Conservation (phyloP, 2,888 invertebrate genomes). For the Malacosoma neustria region DNA sequence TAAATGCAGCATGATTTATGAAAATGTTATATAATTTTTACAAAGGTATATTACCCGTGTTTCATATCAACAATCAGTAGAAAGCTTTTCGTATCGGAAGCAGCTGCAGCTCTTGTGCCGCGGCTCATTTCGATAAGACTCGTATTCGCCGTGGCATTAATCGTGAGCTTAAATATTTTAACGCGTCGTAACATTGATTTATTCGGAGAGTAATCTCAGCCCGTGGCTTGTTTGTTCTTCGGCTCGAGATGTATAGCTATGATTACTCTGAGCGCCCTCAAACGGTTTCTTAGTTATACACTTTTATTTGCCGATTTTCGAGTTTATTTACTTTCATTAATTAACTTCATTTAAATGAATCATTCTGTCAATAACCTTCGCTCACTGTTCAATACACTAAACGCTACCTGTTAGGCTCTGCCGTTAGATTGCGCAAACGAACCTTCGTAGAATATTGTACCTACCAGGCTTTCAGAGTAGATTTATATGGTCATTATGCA, state of each 20-base stretch:
- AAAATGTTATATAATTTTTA: too few relatives aligned
- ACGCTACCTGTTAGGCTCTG: constrained; percentile 27
- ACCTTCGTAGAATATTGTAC: constrained; percentile 34
- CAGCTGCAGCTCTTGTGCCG: constrained; percentile 11
- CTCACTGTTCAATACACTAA: constrained; percentile 8
- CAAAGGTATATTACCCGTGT: too few relatives aligned
- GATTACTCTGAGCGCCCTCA: constrained; percentile 53
- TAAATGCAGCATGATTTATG: too few relatives aligned
- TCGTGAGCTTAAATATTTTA: constrained; percentile 73
- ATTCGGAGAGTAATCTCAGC: constrained; percentile 67
- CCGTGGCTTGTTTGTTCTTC: constrained; percentile 70
- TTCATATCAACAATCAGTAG: neutral
- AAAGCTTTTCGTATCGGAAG: neutral
- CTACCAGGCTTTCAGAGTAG: constrained; percentile 34
- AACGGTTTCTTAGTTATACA: constrained; percentile 33
- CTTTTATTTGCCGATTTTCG: constrained; percentile 30
- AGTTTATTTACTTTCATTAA: constrained; percentile 38
- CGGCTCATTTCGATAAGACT: constrained; percentile 48
- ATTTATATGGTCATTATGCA: constrained; percentile 70
- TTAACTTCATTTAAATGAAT: constrained; percentile 25
- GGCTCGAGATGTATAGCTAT: constrained; percentile 67
- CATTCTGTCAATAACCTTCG: constrained; percentile 3
- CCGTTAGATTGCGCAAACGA: constrained; percentile 36
- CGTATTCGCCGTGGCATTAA: constrained; percentile 58
- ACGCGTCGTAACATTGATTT: constrained; percentile 74